Percentiles rank a stretch among this genome's conserved stretches.
phyloP scores from a whole-genome alignment of 2,888 invertebrate genomes.

The Aelia acuminata region DNA sequence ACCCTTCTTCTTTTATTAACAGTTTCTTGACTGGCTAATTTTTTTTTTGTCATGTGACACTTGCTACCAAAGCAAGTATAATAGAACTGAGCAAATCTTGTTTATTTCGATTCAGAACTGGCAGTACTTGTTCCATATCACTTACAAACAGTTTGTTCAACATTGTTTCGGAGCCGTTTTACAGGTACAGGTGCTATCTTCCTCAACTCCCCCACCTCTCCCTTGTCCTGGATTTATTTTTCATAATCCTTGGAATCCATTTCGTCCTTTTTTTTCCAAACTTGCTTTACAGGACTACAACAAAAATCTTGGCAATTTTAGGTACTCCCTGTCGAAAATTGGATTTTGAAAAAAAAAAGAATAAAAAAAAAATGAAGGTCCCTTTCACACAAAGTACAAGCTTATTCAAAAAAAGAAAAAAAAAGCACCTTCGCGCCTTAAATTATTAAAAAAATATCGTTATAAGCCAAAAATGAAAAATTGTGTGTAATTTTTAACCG shows the following conservation, averaged over 20 bases:
- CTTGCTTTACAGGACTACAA: slow-evolving; percentile 72
- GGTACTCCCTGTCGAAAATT: slow-evolving; percentile 73
- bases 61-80: slow-evolving; percentile 58
- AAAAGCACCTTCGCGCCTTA: slow-evolving; percentile 81
- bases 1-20: slow-evolving; percentile 65
- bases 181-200: slow-evolving; percentile 66
- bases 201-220: slow-evolving; percentile 63
- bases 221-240: slow-evolving; percentile 57
- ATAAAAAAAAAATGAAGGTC: slow-evolving; percentile 65
- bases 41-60: slow-evolving; percentile 59
- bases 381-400: slow-evolving; percentile 74
- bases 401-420: slow-evolving; percentile 72
- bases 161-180: slow-evolving; percentile 65
- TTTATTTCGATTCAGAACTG: slow-evolving; percentile 62
- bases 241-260: slow-evolving; percentile 60
- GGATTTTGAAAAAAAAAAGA: slow-evolving; percentile 12
- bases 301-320: slow-evolving; percentile 71
- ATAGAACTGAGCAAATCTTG: slow-evolving; percentile 64
- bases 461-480: slow-evolving; percentile 68
- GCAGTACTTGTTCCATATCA: slow-evolving; percentile 60
- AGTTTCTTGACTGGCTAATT: slow-evolving; percentile 61
- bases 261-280: slow-evolving; percentile 63
- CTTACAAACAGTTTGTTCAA: slow-evolving; percentile 48
- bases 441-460: slow-evolving; percentile 73
- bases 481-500: slow-evolving; percentile 75